Base-by-base conservation (phyloP, 2,113 vertebrate species). In the Synodontis membranacea region DNA sequence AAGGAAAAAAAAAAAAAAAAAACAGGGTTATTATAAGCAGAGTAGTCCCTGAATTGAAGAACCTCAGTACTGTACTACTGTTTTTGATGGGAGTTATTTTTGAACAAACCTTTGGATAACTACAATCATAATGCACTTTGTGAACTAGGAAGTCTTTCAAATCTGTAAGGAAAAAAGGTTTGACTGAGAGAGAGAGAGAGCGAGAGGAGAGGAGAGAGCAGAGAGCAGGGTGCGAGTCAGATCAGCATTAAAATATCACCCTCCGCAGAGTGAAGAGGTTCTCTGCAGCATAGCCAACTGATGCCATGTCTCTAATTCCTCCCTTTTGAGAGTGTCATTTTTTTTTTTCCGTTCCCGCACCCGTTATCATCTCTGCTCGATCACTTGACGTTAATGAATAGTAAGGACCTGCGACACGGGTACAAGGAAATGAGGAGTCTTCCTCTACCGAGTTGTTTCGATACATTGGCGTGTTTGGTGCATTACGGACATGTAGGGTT, bases 311-410 rank as follows among this genome's bases (percentile, higher is more conserved):
- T 93, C 92, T 93, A 92, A 93, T 94, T 94, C 92, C 90, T 91
- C 87, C 90, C 91, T 91, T 92, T 87, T 84, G 74, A 70, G 88
- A 91, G 72, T 92, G 92, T 93, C 92, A 92, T 93, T 91, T 94
- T n/a, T n/a, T n/a, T n/a, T n/a, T n/a, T n/a, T n/a, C n/a, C n/a
- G n/a, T n/a, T 93, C 93, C 90, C 70, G 90, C 80, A 83, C 72
- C 82, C 92, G 92, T 92, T 94, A 94, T 93, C 93, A 92, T 91
- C 92, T 94, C 89, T 86, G 92, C 92, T 94, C 92, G 93, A 93
- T 94, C 93, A 93, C 91, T 92, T 85, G 88, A 93, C 93, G 93
- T 93, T 94, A 94, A 94, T 94, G 93, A 91, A 93, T 93, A 94
- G 91, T 91, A 91, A 90, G 89, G 90, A 88, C 82, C 83, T 80